Percentiles rank a stretch among this genome's conserved stretches.
phyloP scores from a whole-genome alignment of 2,113 vertebrate genomes.

The Platichthys stellatus region DNA sequence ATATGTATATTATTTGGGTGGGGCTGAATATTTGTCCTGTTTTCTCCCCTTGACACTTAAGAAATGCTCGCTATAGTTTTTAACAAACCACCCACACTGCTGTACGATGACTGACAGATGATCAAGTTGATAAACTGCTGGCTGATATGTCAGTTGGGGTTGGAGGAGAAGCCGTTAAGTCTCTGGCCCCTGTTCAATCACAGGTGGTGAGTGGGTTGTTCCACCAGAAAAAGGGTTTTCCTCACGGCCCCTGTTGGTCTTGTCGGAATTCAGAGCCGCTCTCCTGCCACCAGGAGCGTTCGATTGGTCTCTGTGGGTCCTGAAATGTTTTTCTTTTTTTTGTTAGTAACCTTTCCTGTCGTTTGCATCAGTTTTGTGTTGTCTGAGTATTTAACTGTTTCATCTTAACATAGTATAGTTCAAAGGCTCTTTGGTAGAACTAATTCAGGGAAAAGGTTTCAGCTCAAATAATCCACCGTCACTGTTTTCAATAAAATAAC shows the following conservation, averaged over 20 bases:
- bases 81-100: conserved; percentile 39
- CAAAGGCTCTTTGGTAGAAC: conserved; percentile 68
- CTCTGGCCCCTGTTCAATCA: too few relatives aligned
- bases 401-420: conserved; percentile 69
- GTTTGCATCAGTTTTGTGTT: conserved; percentile 54
- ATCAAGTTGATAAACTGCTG: not conserved
- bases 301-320: conserved; percentile 34
- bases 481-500: conserved; percentile 78
- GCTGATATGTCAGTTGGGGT: not conserved
- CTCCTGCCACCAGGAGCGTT: conserved; percentile 6
- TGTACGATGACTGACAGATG: conserved; percentile 14
- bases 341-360: not conserved
- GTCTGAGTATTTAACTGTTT: conserved; percentile 74
- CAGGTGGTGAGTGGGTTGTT: too few relatives aligned
- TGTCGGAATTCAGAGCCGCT: not conserved
- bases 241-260: not conserved
- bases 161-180: too few relatives aligned
- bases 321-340: conserved; percentile 1
- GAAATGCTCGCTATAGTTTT: conserved; percentile 24
- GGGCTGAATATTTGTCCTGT: not conserved
- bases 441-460: conserved; percentile 77
- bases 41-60: conserved; percentile 4
- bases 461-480: conserved; percentile 67
- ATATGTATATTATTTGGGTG: not conserved
- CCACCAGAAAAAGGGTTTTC: not conserved